Percentiles rank a stretch among this genome's conserved stretches.
These are phyloP conservation scores for Andrena dorsata DNA, from an alignment of 2,888 invertebrate species.

Conservation along the genomic window DNA sequence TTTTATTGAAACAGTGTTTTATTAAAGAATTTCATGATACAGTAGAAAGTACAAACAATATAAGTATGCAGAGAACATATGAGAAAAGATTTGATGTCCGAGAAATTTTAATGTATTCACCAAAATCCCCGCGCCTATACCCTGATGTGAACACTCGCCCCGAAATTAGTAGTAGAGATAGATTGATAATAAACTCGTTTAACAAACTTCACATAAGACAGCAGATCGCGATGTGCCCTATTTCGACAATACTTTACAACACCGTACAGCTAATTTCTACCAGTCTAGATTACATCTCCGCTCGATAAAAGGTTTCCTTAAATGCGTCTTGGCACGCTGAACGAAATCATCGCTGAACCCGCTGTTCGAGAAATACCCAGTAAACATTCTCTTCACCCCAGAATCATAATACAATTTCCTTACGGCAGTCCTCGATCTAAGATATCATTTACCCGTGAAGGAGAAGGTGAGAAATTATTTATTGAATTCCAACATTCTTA, in stretches of 20 bases:
- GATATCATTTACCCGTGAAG: no score
- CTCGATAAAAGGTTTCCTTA: no score
- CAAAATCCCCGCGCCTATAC: background rate
- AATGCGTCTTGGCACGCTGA: no score
- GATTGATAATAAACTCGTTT: background rate
- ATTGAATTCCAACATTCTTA: conserved; percentile 62
- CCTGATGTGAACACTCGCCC: background rate
- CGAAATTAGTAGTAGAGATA: background rate
- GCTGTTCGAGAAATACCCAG: no score
- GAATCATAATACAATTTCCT: background rate
- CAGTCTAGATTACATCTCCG: background rate
- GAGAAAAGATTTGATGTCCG: background rate
- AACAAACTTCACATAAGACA: background rate
- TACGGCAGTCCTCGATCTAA: background rate
- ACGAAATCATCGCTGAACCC: no score
- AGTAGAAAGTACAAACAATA: conserved; percentile 32
- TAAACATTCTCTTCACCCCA: background rate
- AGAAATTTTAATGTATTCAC: background rate
- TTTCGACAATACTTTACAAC: background rate
- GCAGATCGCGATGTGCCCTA: background rate
- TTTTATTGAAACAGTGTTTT: no score
- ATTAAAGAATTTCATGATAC: conserved; percentile 29
- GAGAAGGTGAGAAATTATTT: conserved; percentile 5
- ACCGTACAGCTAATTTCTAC: background rate
- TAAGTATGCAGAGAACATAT: conserved; percentile 5